Percentiles rank a stretch among this genome's conserved stretches.
phyloP scores from a whole-genome alignment of 2,888 invertebrate species.

The Diabrotica balteata region DNA sequence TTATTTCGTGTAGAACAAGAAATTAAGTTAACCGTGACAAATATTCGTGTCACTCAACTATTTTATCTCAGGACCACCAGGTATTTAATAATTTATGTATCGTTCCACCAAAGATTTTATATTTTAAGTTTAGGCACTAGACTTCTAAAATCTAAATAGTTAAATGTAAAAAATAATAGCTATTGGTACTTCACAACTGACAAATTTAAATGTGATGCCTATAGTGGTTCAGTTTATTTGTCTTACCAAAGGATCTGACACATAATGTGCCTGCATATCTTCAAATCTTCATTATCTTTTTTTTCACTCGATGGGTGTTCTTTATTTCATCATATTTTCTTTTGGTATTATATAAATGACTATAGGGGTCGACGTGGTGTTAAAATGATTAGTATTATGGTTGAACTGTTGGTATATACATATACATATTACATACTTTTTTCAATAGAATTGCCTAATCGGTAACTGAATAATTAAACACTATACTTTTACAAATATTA shows the following conservation, averaged over 20 bases:
- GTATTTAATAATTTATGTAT: slow-evolving; percentile 17
- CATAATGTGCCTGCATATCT: slow-evolving; percentile 51
- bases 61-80: slow-evolving; percentile 9
- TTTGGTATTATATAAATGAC: slow-evolving; percentile 9
- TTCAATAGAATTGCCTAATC: too few species aligned
- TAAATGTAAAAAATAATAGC: slow-evolving; percentile 6
- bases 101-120: neutral
- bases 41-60: neutral
- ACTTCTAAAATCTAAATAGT: neutral
- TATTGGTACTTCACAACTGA: slow-evolving; percentile 25
- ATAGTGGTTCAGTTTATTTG: slow-evolving; percentile 29
- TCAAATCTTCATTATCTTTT: slow-evolving; percentile 47
- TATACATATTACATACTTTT: too few species aligned
- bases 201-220: slow-evolving; percentile 24
- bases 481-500: too few species aligned
- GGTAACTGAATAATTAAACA: too few species aligned
- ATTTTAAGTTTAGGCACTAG: too few species aligned
- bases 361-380: slow-evolving; percentile 17
- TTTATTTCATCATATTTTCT: slow-evolving; percentile 25
- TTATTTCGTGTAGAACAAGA: neutral
- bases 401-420: neutral
- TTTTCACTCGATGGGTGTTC: slow-evolving; percentile 31
- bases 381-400: slow-evolving; percentile 1
- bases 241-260: slow-evolving; percentile 30
- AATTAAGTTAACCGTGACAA: neutral